Percentiles rank a stretch among this genome's conserved stretches.
Evolutionary conservation across 2,797 vertebrate species (phyloP).

Genomic region (Dromococcyx pavoninus): DNA sequence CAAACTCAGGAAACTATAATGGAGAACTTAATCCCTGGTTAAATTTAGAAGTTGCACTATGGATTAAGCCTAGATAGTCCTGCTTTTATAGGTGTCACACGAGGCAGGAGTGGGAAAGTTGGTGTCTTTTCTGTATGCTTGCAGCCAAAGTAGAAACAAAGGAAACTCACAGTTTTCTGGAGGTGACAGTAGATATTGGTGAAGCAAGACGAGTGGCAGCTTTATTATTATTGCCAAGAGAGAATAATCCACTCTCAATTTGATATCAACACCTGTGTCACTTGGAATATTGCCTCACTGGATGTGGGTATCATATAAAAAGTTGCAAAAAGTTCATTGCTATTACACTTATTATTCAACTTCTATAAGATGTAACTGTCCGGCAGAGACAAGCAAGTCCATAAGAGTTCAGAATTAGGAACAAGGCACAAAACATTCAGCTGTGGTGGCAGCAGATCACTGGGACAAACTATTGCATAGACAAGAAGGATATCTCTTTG

Average conservation of each 20-base stretch:
- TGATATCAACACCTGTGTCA: slow-evolving; percentile 65
- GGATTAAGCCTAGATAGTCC: accelerated
- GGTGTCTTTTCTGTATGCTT: neutral
- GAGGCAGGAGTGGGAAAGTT: neutral
- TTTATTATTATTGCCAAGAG: slow-evolving; percentile 62
- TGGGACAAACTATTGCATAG: neutral
- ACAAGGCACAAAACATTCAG: neutral
- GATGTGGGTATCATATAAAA: neutral
- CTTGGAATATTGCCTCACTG: slow-evolving; percentile 58
- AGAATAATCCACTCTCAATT: slow-evolving; percentile 23
- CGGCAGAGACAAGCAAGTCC: neutral
- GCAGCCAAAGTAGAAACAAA: neutral
- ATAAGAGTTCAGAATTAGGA: neutral
- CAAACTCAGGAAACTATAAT: neutral
- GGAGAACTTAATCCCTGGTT: neutral
- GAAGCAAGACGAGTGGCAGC: slow-evolving; percentile 34
- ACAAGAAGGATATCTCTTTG: neutral
- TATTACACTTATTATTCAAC: neutral
- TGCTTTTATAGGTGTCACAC: neutral
- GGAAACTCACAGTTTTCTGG: neutral
- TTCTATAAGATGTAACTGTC: neutral
- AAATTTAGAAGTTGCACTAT: neutral
- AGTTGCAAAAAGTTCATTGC: neutral
- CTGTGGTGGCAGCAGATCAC: neutral
- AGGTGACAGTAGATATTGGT: neutral